Conservation (phyloP, 1,140 invertebrate genomes). For the roundworm (Caenorhabditis elegans) region WBcel235 BX284606.5:2765001-2765500, state of each 20-base stretch:
- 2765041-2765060: too few species aligned
- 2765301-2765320: neutral
- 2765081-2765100: too few species aligned
- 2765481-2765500: neutral
- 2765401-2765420: neutral
- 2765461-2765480: slow-evolving; percentile 5
- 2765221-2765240: slow-evolving; percentile 7
- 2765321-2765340: neutral
- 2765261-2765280: too few species aligned
- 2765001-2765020: too few species aligned
- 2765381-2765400: neutral
- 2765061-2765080: too few species aligned
- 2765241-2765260: neutral
- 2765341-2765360: neutral
- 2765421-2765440: neutral
- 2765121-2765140: neutral
- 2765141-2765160: neutral
- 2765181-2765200: neutral
- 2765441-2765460: neutral
- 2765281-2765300: too few species aligned
- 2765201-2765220: too few species aligned
- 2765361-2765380: neutral
- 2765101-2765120: too few species aligned
- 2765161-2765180: neutral
- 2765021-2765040: too few species aligned